A percentile compares a stretch with the other conserved stretches of the same genome.
phyloP scores from a whole-genome alignment of 2,113 vertebrate species.

The Lampris incognitus region DNA sequence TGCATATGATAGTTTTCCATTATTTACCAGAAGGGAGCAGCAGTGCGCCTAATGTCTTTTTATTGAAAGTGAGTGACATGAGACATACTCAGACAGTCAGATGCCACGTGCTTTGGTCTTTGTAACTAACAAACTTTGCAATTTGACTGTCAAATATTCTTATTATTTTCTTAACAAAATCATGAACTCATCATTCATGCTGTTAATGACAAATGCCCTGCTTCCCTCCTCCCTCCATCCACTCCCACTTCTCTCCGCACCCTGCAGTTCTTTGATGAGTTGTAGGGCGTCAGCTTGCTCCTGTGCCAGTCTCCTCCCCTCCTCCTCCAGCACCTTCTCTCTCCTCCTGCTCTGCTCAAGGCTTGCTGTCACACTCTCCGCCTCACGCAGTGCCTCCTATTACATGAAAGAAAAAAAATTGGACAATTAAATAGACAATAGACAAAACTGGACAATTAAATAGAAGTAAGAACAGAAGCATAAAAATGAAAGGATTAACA shows the following conservation, averaged over 20 bases:
- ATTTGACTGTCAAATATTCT: no score
- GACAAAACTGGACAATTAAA: constrained; percentile 16
- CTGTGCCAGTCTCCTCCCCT: constrained; percentile 76
- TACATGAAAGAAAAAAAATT: background rate
- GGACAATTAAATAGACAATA: background rate
- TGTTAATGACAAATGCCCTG: background rate
- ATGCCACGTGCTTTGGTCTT: background rate
- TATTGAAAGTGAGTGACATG: background rate
- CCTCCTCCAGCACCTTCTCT: constrained; percentile 76
- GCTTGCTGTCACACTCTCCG: constrained; percentile 66
- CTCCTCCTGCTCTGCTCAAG: constrained; percentile 81
- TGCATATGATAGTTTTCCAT: background rate
- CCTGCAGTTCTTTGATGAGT: constrained; percentile 80
- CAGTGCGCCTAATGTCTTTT: constrained; percentile 19
- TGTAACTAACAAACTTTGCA: no score
- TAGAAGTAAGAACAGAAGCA: background rate
- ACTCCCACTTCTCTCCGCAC: constrained; percentile 53
- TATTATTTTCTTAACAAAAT: background rate
- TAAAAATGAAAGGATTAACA: no score
- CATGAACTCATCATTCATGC: background rate
- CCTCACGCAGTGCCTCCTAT: constrained; percentile 77
- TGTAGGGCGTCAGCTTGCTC: constrained; percentile 74
- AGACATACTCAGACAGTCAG: background rate
- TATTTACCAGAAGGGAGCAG: constrained; percentile 59
- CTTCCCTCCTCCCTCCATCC: background rate